Percentiles rank a stretch among this genome's conserved stretches.
Evolutionary conservation across 2,888 invertebrate genomes (phyloP).

Genomic region (Aporophyla lueneburgensis): DNA sequence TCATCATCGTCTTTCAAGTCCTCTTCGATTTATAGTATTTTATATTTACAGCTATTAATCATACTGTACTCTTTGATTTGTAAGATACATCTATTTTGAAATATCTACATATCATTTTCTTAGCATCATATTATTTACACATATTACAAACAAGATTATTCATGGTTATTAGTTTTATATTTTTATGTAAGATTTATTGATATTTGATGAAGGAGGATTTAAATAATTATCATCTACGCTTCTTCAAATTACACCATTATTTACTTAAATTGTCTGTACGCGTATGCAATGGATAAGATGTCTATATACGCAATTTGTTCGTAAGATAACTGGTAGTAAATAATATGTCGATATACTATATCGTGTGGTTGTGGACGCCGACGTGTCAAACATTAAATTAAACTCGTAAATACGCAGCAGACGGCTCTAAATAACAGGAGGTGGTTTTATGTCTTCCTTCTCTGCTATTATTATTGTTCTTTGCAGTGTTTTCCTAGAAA

Average conservation of each 20-base stretch:
- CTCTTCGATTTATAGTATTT: slow-evolving; percentile 21
- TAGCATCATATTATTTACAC: slow-evolving; percentile 19
- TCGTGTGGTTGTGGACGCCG: background rate
- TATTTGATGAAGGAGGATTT: background rate
- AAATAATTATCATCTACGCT: background rate
- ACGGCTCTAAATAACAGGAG: slow-evolving; percentile 42
- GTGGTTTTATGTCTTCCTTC: slow-evolving; percentile 53
- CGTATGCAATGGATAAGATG: slow-evolving; percentile 7
- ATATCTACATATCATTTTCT: slow-evolving; percentile 6
- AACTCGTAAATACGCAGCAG: slow-evolving; percentile 51
- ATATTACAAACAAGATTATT: slow-evolving; percentile 15
- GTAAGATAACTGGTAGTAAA: slow-evolving; percentile 17
- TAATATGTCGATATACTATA: slow-evolving; percentile 5
- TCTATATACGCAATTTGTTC: slow-evolving; percentile 6
- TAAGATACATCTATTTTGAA: slow-evolving; percentile 1
- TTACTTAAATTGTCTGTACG: slow-evolving; percentile 6
- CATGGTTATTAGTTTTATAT: background rate
- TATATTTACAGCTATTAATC: slow-evolving; percentile 3
- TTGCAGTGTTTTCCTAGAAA: slow-evolving; percentile 45
- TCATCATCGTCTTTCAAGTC: background rate
- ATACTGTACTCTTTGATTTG: background rate
- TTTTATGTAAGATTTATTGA: background rate
- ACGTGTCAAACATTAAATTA: slow-evolving; percentile 47
- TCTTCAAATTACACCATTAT: background rate
- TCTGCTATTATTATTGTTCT: slow-evolving; percentile 36